These are phyloP conservation scores for Kryptolebias ocellatus DNA, from an alignment of 2,797 vertebrate species.

Conservation along the genomic window DNA sequence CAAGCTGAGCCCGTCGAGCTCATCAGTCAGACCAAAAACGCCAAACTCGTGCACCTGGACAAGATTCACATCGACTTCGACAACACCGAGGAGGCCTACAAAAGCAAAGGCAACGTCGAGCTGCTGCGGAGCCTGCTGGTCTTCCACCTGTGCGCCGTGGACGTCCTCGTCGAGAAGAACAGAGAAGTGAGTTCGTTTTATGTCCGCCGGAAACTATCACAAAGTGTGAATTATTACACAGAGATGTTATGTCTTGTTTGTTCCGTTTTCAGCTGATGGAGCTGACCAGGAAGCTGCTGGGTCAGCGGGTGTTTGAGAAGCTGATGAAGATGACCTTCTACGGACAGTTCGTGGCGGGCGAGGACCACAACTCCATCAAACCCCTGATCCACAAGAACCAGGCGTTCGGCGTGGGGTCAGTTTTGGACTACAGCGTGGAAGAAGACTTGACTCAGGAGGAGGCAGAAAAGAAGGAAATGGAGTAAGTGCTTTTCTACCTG, in stretches of 20 bases:
- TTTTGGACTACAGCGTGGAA: slow-evolving; percentile 94
- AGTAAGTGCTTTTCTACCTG: slow-evolving; percentile 76
- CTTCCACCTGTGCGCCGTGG: slow-evolving; percentile 87
- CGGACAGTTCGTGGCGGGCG: slow-evolving; percentile 94
- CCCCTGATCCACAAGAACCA: slow-evolving; percentile 87
- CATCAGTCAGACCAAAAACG: slow-evolving; percentile 43
- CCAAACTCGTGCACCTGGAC: neutral
- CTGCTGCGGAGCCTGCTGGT: slow-evolving; percentile 88
- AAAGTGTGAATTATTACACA: neutral
- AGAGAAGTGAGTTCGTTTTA: slow-evolving; percentile 75
- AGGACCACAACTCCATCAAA: slow-evolving; percentile 91
- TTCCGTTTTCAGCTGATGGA: slow-evolving; percentile 83
- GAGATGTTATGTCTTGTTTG: neutral
- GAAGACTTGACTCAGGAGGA: slow-evolving; percentile 89
- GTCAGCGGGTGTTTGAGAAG: slow-evolving; percentile 85
- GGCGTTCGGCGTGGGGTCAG: slow-evolving; percentile 90
- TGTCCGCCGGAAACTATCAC: neutral
- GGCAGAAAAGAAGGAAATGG: slow-evolving; percentile 87
- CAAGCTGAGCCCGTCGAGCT: slow-evolving; percentile 69
- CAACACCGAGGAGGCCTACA: slow-evolving; percentile 88
- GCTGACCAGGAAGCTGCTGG: slow-evolving; percentile 84
- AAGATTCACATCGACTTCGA: slow-evolving; percentile 83
- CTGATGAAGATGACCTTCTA: slow-evolving; percentile 98
- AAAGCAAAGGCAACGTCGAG: slow-evolving; percentile 87
- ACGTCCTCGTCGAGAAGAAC: slow-evolving; percentile 86